These are phyloP conservation scores for Hylaea fasciaria DNA, from an alignment of 2,888 invertebrate species.

Conservation along the genomic window DNA sequence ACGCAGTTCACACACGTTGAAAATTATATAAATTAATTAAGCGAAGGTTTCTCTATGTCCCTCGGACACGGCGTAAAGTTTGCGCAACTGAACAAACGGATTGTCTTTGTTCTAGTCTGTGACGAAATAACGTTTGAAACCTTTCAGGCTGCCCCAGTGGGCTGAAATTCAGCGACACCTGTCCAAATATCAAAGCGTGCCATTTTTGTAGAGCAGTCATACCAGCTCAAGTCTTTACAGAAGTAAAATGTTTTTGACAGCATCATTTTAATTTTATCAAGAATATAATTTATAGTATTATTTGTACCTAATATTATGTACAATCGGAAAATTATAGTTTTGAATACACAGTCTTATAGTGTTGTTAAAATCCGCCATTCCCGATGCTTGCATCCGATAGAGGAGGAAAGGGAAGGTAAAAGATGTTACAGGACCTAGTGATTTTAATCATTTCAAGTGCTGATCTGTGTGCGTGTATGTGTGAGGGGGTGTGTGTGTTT, in stretches of 20 bases:
- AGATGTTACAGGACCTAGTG: neutral
- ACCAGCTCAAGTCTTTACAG: slow-evolving; percentile 30
- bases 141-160: slow-evolving; percentile 52
- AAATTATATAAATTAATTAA: slow-evolving; percentile 16
- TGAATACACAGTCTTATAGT: slow-evolving; percentile 67
- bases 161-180: slow-evolving; percentile 70
- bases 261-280: neutral
- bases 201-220: slow-evolving; percentile 50
- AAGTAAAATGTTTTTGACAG: slow-evolving; percentile 24
- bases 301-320: slow-evolving; percentile 56
- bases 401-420: slow-evolving; percentile 58
- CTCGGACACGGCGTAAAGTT: slow-evolving; percentile 40
- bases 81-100: slow-evolving; percentile 68
- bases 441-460: neutral
- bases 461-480: too few relatives aligned
- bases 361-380: slow-evolving; percentile 73
- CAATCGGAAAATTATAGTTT: slow-evolving; percentile 64
- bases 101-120: slow-evolving; percentile 64
- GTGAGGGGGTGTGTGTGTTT: too few relatives aligned
- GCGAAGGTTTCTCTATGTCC: slow-evolving; percentile 11
- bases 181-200: slow-evolving; percentile 76
- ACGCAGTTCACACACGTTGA: slow-evolving; percentile 15
- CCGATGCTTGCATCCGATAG: slow-evolving; percentile 69
- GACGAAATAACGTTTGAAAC: slow-evolving; percentile 54
- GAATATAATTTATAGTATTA: neutral